Evolutionary conservation across 1,140 invertebrate species (phyloP).

Genomic region (Meteorus sp.): DNA sequence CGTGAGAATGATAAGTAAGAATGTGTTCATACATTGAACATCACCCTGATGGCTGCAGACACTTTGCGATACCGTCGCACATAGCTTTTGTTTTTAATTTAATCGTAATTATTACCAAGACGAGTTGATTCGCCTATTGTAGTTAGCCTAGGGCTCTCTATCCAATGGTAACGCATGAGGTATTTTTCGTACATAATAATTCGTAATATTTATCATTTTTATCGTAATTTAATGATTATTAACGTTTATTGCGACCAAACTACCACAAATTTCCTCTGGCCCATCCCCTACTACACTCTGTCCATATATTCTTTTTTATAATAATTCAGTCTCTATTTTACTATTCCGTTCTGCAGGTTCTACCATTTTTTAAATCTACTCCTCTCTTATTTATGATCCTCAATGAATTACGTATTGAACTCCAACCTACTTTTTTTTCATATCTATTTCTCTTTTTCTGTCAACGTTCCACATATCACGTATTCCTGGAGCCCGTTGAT

Average conservation of each 20-base stretch:
- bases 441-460: slow-evolving; percentile 21
- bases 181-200: slow-evolving; percentile 55
- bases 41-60: slow-evolving; percentile 41
- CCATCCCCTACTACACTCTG: not conserved
- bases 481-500: slow-evolving; percentile 12
- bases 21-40: slow-evolving; percentile 19
- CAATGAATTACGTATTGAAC: not conserved
- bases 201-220: slow-evolving; percentile 51
- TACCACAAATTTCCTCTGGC: slow-evolving; percentile 30
- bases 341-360: not conserved
- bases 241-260: slow-evolving; percentile 46
- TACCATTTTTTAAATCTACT: not conserved
- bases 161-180: slow-evolving; percentile 58
- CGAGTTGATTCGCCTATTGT: slow-evolving; percentile 45
- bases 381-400: not conserved
- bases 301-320: not conserved
- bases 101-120: slow-evolving; percentile 32
- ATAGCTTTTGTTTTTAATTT: slow-evolving; percentile 33
- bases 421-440: not conserved
- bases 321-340: not conserved
- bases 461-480: slow-evolving; percentile 11
- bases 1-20: slow-evolving; percentile 20
- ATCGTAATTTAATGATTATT: slow-evolving; percentile 52
- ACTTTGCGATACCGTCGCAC: slow-evolving; percentile 30
- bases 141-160: slow-evolving; percentile 55